Percentiles rank a stretch among this genome's conserved stretches.
Conservation (phyloP, 1,140 invertebrate species). For the Zaprionus ghesquierei region DNA sequence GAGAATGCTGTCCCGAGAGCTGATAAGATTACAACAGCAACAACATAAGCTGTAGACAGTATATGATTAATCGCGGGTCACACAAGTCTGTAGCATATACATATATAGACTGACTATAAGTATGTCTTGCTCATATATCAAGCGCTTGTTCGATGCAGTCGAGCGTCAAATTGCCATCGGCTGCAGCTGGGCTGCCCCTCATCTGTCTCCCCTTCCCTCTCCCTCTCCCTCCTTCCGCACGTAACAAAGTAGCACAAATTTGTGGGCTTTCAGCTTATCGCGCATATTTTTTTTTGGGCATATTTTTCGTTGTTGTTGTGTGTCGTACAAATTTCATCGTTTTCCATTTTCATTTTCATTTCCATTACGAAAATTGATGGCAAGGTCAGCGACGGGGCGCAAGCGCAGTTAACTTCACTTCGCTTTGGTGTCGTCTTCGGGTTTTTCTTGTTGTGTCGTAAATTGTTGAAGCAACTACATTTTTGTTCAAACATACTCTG, state of each 20-base stretch:
- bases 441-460: conserved; percentile 22
- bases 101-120: background rate
- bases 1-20: conserved; percentile 26
- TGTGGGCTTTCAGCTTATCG: conserved; percentile 69
- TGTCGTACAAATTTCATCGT: conserved; percentile 47
- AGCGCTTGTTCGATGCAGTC: conserved; percentile 32
- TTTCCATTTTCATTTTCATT: conserved; percentile 44
- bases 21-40: conserved; percentile 36
- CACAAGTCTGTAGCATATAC: background rate
- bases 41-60: background rate
- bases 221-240: conserved; percentile 18
- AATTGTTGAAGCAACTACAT: conserved; percentile 38
- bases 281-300: conserved; percentile 1
- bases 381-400: conserved; percentile 68
- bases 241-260: conserved; percentile 65
- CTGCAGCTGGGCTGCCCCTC: conserved; percentile 3
- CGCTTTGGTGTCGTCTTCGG: background rate
- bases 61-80: conserved; percentile 66
- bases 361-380: conserved; percentile 72
- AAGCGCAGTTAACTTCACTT: conserved; percentile 47
- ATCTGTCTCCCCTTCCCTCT: background rate
- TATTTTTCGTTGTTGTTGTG: too few relatives aligned
- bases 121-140: conserved; percentile 23
- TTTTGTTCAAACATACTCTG: conserved; percentile 15
- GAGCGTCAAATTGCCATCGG: conserved; percentile 71